Conservation (phyloP, 2,888 invertebrate genomes). For the Acrocyrtus sp. region DNA sequence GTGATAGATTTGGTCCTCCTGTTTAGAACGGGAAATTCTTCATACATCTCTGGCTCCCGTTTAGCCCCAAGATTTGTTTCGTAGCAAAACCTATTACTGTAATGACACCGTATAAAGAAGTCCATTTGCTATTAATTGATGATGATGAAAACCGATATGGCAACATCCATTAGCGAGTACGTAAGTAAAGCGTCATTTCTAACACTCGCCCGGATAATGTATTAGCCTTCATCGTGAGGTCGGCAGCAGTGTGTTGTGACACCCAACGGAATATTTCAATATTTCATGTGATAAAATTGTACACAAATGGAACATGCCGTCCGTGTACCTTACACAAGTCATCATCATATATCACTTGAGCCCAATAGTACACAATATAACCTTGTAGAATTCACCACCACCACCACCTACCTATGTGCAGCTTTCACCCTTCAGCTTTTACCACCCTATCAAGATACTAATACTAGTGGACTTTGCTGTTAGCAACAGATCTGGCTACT, state of each 20-base stretch:
- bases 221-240: conserved; percentile 13
- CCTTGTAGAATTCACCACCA: conserved; percentile 15
- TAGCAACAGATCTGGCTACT: conserved; percentile 15
- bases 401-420: too few species aligned
- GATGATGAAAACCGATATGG: conserved; percentile 52
- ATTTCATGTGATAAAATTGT: conserved; percentile 40
- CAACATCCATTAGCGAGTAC: conserved; percentile 42
- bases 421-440: conserved; percentile 3
- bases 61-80: background rate
- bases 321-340: too few species aligned
- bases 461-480: too few species aligned
- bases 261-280: conserved; percentile 47
- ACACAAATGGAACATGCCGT: too few species aligned
- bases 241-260: conserved; percentile 36
- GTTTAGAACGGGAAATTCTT: too few species aligned
- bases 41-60: background rate
- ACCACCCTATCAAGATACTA: too few species aligned
- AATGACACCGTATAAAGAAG: conserved; percentile 48
- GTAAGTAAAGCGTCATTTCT: background rate
- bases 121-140: conserved; percentile 50
- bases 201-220: conserved; percentile 30
- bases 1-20: too few species aligned
- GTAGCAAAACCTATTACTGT: conserved; percentile 38
- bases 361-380: too few species aligned
- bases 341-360: too few species aligned